Conservation (phyloP, 2,113 vertebrate genomes). For the Hyla sarda region DNA sequence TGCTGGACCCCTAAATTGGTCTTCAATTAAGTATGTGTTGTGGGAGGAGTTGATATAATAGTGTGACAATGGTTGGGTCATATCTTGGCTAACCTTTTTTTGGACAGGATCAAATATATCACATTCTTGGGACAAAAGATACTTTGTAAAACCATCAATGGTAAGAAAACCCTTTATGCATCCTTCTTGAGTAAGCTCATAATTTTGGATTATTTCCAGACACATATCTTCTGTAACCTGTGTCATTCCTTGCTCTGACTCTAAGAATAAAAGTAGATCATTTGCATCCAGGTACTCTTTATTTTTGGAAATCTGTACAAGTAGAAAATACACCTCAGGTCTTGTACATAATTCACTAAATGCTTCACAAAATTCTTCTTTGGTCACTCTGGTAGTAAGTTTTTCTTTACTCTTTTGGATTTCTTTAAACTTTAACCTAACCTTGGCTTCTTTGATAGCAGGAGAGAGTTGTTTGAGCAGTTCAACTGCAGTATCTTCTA, state of each 20-base stretch:
- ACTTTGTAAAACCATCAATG: constrained; percentile 93
- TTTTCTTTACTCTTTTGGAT: constrained; percentile 97
- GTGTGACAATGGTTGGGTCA: constrained; percentile 93
- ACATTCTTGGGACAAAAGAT: constrained; percentile 92
- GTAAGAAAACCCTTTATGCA: constrained; percentile 87
- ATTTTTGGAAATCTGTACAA: constrained; percentile 97
- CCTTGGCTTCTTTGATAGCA: constrained; percentile 92
- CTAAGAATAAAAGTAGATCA: constrained; percentile 93
- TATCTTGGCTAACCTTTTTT: constrained; percentile 91
- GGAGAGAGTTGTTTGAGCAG: constrained; percentile 91
- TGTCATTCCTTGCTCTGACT: constrained; percentile 92
- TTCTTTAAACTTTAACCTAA: constrained; percentile 93
- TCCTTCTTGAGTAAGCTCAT: constrained; percentile 89
- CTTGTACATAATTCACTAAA: constrained; percentile 95
- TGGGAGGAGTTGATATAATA: constrained; percentile 97
- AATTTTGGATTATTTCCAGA: constrained; percentile 87
- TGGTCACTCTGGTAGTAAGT: constrained; percentile 91
- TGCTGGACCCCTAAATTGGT: constrained; percentile 89
- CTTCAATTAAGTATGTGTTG: constrained; percentile 93
- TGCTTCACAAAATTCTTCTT: constrained; percentile 95
- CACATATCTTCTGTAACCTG: constrained; percentile 90
- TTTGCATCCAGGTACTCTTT: constrained; percentile 93
- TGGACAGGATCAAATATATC: constrained; percentile 95
- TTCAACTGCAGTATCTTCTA: constrained; percentile 88
- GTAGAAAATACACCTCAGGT: constrained; percentile 94